These are phyloP conservation scores for Lepus townsendii DNA, from an alignment of 2,797 vertebrate genomes.

Conservation along the genomic window DNA sequence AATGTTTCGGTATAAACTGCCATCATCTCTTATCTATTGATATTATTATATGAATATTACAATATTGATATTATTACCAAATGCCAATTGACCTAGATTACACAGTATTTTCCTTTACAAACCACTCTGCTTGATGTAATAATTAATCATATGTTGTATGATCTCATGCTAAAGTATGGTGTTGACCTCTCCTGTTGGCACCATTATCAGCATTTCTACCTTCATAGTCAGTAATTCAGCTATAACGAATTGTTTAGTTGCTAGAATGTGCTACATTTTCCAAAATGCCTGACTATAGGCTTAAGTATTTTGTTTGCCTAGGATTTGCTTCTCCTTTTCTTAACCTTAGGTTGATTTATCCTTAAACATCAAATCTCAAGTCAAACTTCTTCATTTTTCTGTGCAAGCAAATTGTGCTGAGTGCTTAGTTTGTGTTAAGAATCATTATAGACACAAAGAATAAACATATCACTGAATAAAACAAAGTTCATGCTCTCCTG, in stretches of 20 bases:
- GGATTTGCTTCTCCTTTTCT: neutral
- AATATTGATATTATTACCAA: neutral
- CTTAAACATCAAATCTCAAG: neutral
- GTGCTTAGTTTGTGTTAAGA: neutral
- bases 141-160: neutral
- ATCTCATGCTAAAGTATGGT: neutral
- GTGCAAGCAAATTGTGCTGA: neutral
- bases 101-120: neutral
- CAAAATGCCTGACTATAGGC: neutral
- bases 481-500: neutral
- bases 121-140: neutral
- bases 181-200: neutral
- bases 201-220: accelerated
- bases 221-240: neutral
- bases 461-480: neutral
- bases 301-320: neutral
- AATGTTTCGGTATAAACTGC: neutral
- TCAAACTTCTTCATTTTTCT: neutral
- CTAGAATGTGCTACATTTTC: neutral
- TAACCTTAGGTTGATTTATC: neutral
- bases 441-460: neutral
- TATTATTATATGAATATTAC: too few species aligned
- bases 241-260: neutral
- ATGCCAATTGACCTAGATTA: neutral
- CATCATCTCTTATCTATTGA: neutral